Conservation (phyloP, 2,113 vertebrate species). For the Xiphophorus maculatus region DNA sequence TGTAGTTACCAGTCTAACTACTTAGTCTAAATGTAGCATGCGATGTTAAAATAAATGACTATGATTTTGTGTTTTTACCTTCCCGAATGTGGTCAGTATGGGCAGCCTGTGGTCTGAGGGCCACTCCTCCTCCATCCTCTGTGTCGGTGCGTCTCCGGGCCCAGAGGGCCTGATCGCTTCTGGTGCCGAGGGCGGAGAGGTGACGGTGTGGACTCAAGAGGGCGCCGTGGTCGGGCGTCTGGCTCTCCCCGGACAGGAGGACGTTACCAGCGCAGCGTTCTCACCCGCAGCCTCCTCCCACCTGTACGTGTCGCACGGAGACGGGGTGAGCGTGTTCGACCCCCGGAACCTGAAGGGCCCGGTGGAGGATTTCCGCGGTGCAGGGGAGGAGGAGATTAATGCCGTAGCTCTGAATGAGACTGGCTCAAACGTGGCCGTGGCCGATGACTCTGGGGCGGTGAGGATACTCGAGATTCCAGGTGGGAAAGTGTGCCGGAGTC, state of each 20-base stretch:
- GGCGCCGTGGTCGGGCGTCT: conserved; percentile 71
- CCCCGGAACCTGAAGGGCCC: conserved; percentile 81
- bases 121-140: conserved; percentile 85
- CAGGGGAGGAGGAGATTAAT: conserved; percentile 94
- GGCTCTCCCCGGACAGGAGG: conserved; percentile 74
- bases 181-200: conserved; percentile 87
- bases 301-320: conserved; percentile 86
- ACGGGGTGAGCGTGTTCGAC: conserved; percentile 85
- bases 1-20: too few species aligned
- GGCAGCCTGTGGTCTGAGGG: conserved; percentile 84
- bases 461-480: conserved; percentile 87
- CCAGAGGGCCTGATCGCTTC: conserved; percentile 85
- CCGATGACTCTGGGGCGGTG: conserved; percentile 90
- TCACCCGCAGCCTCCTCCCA: conserved; percentile 70
- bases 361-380: conserved; percentile 71
- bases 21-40: neutral
- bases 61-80: neutral
- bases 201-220: conserved; percentile 84
- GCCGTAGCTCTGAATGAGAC: conserved; percentile 85
- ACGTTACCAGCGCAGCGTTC: conserved; percentile 85
- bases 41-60: neutral
- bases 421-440: conserved; percentile 84
- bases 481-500: conserved; percentile 85
- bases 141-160: conserved; percentile 77
- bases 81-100: conserved; percentile 74